A percentile compares a stretch with the other conserved stretches of the same genome.
Evolutionary conservation across 2,113 vertebrate species (phyloP).

Genomic region (Callaeas wilsoni): DNA sequence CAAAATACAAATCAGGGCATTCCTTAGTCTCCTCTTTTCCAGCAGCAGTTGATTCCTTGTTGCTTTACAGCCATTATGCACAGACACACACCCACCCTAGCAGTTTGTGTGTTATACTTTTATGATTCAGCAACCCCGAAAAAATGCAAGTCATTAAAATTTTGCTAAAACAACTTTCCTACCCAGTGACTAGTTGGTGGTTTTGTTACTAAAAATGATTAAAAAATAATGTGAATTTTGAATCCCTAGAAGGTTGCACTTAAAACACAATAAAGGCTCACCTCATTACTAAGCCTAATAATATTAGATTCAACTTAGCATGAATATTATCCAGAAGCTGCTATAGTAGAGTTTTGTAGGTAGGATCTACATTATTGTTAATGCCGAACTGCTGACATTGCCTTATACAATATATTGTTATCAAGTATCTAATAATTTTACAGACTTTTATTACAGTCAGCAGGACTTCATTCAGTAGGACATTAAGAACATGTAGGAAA

Average conservation of each 20-base stretch:
- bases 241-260: neutral
- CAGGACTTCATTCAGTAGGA: conserved; percentile 3
- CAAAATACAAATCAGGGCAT: neutral
- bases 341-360: neutral
- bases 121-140: neutral
- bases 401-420: neutral
- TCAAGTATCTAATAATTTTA: conserved; percentile 37
- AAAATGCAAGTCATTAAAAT: neutral
- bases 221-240: conserved; percentile 26
- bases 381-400: neutral
- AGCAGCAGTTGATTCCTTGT: neutral
- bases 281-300: conserved; percentile 3
- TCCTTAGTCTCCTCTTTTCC: neutral
- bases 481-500: neutral
- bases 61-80: neutral
- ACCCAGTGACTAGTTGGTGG: neutral
- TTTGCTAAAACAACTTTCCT: neutral
- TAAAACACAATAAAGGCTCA: neutral
- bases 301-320: neutral
- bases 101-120: neutral
- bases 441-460: conserved; percentile 29
- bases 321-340: neutral
- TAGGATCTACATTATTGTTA: neutral
- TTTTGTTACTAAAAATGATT: conserved; percentile 38
- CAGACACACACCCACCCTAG: neutral